Conservation (phyloP, 23 tunicate genomes). For the Diplosoma virens region DNA sequence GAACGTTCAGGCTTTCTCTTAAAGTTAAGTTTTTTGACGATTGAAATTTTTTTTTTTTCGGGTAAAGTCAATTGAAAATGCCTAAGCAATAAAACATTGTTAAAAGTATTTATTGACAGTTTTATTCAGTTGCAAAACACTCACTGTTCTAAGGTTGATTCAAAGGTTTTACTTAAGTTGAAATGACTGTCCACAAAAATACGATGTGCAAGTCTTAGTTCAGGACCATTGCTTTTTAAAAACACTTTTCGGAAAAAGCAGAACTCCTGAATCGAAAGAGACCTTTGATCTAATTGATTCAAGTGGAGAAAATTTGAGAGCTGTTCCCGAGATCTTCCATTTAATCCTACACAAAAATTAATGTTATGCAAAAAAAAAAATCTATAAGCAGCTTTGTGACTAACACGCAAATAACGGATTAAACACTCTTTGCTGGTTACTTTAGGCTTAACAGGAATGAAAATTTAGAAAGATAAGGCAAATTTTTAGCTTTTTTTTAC, state of each 20-base stretch:
- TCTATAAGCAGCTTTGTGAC: too few species aligned
- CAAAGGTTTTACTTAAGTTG: slow-evolving; percentile 16
- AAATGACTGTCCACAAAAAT: slow-evolving; percentile 35
- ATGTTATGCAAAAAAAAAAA: too few species aligned
- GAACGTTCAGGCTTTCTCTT: slow-evolving; percentile 7
- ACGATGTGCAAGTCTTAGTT: slow-evolving; percentile 34
- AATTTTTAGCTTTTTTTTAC: too few species aligned
- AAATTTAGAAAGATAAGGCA: too few species aligned
- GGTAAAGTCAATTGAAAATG: too few species aligned
- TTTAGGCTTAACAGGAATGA: too few species aligned
- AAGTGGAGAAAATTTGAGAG: not conserved
- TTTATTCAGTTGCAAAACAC: too few species aligned
- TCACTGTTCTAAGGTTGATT: not conserved
- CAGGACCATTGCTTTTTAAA: not conserved
- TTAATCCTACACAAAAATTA: not conserved
- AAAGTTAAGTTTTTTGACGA: slow-evolving; percentile 29
- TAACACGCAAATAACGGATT: too few species aligned
- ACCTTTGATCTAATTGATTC: not conserved
- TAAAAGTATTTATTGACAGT: not conserved
- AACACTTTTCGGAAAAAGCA: not conserved
- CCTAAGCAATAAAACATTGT: not conserved
- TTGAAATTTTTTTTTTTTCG: too few species aligned
- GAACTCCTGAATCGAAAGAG: not conserved
- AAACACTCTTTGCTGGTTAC: too few species aligned
- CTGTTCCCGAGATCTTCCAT: not conserved